Base-by-base conservation (phyloP, 2,888 invertebrate species). In the Boloria selene region DNA sequence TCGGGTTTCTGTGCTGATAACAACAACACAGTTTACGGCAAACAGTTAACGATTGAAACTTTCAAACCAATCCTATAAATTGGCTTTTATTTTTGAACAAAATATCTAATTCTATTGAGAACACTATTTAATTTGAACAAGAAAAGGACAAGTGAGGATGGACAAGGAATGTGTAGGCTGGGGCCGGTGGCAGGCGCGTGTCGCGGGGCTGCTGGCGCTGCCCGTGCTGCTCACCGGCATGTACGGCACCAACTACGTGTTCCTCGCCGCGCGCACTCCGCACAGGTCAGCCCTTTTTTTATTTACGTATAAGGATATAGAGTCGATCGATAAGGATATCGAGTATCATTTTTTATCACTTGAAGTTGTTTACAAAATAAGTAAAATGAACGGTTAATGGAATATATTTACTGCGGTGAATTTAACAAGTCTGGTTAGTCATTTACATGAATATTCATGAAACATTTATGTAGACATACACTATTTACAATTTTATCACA, bases 211-310 rank as follows among this genome's bases (percentile, higher is more conserved):
- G 76, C 83, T 90, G 80, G 88, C 90, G 72, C 77, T 93, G 78
- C 88, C 87, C 22, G 87, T 88, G 78, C 76, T 88, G 81, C 84
- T 88, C 47, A 90, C 90, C 7, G 88, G 90, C 65, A 83, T 88
- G 63, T 90, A 90, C 77, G 85, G 87, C 50, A 88, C 90, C 79
- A 91, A 90, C 83, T 91, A 91, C 75, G 90, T 91, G 72, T 91
- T 91, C 80, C 83, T 91, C 3, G 91, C 91, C 0, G 89, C 85
- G 2, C 82, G 83, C 50, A 84, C 86, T 6, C 82, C 84, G 2
- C 83, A 88, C 84, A 90, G 91, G 91, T 91, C 69, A 72, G 54
- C 18, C n/a, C 18, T 45, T 47, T 13, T 5, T 64, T 17, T 7
- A 22, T 44, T 18, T 18, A 18, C 17, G 7, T 18, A 17, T 10